Evolutionary conservation across 2,113 vertebrate species (phyloP), one percentile per base, ranked within the genome.

Genomic region (Sorex araneus): DNA sequence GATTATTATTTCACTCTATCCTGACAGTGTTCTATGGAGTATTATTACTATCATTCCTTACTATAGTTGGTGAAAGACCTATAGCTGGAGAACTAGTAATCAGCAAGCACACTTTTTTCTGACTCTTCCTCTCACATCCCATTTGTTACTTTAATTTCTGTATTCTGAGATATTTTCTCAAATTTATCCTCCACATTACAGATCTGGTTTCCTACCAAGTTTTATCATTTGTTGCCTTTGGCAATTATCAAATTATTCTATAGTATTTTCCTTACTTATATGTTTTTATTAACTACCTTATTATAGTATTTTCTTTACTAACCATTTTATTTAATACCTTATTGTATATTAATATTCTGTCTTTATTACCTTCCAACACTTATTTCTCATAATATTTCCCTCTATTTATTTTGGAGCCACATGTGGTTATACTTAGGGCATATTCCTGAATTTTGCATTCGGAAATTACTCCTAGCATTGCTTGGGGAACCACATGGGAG

Each of bases 171-270:
- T 10, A 82, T 76, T 36, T 3, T 23, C n/a, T 77, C 12, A 9
- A 16, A 43, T 40, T 75, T 28, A 54, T 45, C 34, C 6, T 88
- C 45, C 7, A 40, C 3, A 36, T 27, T 70, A 76, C 23, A 73
- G 30, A 79, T 40, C 69, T 80, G 30, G 67, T 84, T 95, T 89
- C 87, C 85, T 94, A 50, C 5, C 76, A 73, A 50, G 8, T 43
- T 75, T 27, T 84, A 67, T 45, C 15, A 28, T 86, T 91, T 82
- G 47, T 50, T 89, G 36, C 45, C 45, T 87, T 82, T 79, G 60
- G 36, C 25, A 40, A 8, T 92, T 83, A 86, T 43, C 64, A 87
- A 73, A 83, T 82, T 90, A 87, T 45, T 89, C 66, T 50, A 3
- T 54, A 74, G 32, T 15, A 32, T 73, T 90, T 28, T 21, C 54